These are phyloP conservation scores for Seriola rivoliana DNA, from an alignment of 2,113 vertebrate species.

Conservation along the genomic window DNA sequence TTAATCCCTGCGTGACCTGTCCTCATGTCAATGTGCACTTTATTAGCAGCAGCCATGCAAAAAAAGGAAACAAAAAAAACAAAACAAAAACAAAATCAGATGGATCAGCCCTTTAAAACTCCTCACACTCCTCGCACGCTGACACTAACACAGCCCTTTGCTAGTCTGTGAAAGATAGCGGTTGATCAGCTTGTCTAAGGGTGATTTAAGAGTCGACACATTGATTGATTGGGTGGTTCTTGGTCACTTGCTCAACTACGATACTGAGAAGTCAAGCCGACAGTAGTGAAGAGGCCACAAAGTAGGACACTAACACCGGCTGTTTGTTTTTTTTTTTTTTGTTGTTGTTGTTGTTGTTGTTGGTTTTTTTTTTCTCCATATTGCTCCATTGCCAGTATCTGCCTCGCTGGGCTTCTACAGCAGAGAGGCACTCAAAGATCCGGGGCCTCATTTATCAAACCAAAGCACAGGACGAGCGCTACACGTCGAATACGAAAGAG, in stretches of 20 bases:
- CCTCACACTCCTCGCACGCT: slow-evolving; percentile 65
- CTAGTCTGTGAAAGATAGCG: slow-evolving; percentile 65
- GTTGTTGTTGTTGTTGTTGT: too few species aligned
- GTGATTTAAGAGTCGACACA: slow-evolving; percentile 55
- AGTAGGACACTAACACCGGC: slow-evolving; percentile 33
- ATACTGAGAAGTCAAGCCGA: slow-evolving; percentile 19
- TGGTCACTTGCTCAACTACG: slow-evolving; percentile 27
- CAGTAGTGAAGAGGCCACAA: slow-evolving; percentile 35
- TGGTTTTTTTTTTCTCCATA: neutral
- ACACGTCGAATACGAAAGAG: neutral
- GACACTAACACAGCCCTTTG: slow-evolving; percentile 80
- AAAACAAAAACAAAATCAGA: slow-evolving; percentile 41
- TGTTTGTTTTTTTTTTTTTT: neutral
- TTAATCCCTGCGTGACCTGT: slow-evolving; percentile 14
- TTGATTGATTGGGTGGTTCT: slow-evolving; percentile 5
- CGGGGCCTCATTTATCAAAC: slow-evolving; percentile 62
- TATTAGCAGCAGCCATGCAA: slow-evolving; percentile 59
- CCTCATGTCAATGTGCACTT: slow-evolving; percentile 48
- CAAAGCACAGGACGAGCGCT: neutral
- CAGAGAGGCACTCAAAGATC: slow-evolving; percentile 71
- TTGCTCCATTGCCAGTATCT: slow-evolving; percentile 43
- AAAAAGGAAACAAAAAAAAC: slow-evolving; percentile 3
- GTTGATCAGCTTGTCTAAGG: slow-evolving; percentile 56
- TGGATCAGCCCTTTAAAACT: slow-evolving; percentile 83
- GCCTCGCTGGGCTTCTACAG: slow-evolving; percentile 40